Base-by-base conservation (phyloP, 1,140 invertebrate species). In the Ceratina japonica region DNA sequence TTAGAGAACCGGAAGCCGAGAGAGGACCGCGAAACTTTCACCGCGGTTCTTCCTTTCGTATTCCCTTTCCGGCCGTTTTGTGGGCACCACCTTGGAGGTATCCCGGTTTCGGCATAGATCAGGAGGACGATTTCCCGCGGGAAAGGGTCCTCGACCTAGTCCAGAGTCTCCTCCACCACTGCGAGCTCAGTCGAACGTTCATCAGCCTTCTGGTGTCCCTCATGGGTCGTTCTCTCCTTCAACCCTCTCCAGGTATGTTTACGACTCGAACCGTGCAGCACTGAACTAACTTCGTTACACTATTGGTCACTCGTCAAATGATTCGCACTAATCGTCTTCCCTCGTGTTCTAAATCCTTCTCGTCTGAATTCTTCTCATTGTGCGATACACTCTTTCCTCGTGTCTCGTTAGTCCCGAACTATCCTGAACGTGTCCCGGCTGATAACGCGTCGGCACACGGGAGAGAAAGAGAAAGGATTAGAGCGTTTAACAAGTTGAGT, bases 201-300 rank as follows among this genome's bases (percentile, higher is more conserved):
- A 87, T 80, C 72, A 77, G 87, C 63, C 52, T 78, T 64, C 71
- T 71, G 75, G 73, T 83, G 70, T 82, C 31, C 82, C 58, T 85
- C 88, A 87, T 89, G 64, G 82, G 82, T 84, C 82, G 69, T 44
- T 2, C 27, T 27, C 27, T 20, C 44, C 18, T 20, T 18, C 24
- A 16, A 2, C 18, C 22, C 12, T 8, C 2, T n/a, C 4, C 24
- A 0, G 24, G 37, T 44, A 44, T 10, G n/a, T n/a, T n/a, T 8
- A 44, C 37, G 37, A 44, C 37, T 10, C 5, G 10, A 44, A 2
- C 37, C 37, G 37, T 44, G 37, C 37, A 8, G 37, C 37, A 44
- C 13, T 15, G 22, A 16, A 56, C 54, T n/a, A 56, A 44, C 37
- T 44, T 44, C 37, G 37, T 44, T 44, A 16, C 16, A 56, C 54